Percentiles rank a stretch among this genome's conserved stretches.
Conservation (phyloP, 2,888 invertebrate species). For the Physocephala rufipes region DNA sequence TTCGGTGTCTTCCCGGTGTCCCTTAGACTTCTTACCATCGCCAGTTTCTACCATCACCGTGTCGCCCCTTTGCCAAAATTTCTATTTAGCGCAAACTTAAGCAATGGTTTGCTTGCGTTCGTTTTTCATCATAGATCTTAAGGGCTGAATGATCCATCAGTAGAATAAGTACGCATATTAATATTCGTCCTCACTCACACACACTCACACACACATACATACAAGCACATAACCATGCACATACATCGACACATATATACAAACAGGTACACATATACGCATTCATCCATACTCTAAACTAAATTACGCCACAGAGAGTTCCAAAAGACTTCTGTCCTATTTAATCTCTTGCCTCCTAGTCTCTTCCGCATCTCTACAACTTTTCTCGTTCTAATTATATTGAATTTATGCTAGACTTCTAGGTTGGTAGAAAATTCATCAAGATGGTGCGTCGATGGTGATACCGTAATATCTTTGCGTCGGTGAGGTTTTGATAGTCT, state of each 20-base stretch:
- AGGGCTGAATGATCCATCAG: slow-evolving; percentile 16
- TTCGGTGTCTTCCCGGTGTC: no score
- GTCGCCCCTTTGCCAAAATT: background rate
- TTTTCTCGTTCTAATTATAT: background rate
- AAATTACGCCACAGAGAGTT: background rate
- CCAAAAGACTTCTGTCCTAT: background rate
- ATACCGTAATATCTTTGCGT: background rate
- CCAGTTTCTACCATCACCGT: no score
- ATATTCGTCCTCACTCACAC: slow-evolving; percentile 34
- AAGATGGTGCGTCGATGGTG: background rate
- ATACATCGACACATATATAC: slow-evolving; percentile 9
- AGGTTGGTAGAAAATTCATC: slow-evolving; percentile 27
- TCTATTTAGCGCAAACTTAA: background rate
- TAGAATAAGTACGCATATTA: slow-evolving; percentile 32
- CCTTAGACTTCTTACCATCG: background rate
- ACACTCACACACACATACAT: background rate
- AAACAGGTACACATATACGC: background rate
- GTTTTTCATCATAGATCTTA: slow-evolving; percentile 20
- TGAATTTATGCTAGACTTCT: slow-evolving; percentile 21
- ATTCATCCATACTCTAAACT: slow-evolving; percentile 20
- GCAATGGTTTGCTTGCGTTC: background rate
- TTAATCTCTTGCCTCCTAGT: background rate
- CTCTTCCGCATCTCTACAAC: background rate
- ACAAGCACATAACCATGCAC: background rate
- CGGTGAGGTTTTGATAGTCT: background rate